A percentile compares a stretch with the other conserved stretches of the same genome.
Evolutionary conservation across 2,888 invertebrate genomes (phyloP).

Genomic region (Parnassius smintheus): DNA sequence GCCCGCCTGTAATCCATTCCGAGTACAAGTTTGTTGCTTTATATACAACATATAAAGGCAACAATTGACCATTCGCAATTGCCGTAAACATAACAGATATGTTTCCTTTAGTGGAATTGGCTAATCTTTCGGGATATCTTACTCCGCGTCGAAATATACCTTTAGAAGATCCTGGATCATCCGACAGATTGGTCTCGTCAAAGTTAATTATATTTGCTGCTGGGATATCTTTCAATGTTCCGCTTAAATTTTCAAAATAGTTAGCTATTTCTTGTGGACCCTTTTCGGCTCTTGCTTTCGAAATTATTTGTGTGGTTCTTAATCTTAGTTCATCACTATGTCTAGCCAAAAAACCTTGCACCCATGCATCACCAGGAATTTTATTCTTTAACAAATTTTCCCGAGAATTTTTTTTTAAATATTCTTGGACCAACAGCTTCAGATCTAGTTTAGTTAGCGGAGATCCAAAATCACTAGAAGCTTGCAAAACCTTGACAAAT

Average conservation of each 20-base stretch:
- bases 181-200: constrained; percentile 32
- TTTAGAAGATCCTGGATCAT: too few species aligned
- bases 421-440: too few species aligned
- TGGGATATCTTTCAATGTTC: constrained; percentile 10
- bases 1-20: constrained; percentile 20
- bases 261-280: constrained; percentile 29
- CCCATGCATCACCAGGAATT: too few species aligned
- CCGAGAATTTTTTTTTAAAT: too few species aligned
- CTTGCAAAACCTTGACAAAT: too few species aligned
- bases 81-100: constrained; percentile 34
- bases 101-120: constrained; percentile 27
- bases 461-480: too few species aligned
- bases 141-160: constrained; percentile 28
- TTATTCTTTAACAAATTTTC: too few species aligned
- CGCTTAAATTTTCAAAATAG: constrained; percentile 31
- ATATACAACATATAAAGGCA: constrained; percentile 30
- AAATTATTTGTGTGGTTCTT: constrained; percentile 32
- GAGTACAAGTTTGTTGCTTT: constrained; percentile 27
- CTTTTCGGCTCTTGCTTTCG: constrained; percentile 34
- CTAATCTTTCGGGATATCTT: constrained; percentile 28
- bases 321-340: too few species aligned
- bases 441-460: too few species aligned
- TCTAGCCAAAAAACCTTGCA: too few species aligned
- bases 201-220: constrained; percentile 26
- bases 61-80: constrained; percentile 24